These are phyloP conservation scores for Lepeophtheirus salmonis DNA, from an alignment of 1,140 invertebrate species.

Conservation along the genomic window DNA sequence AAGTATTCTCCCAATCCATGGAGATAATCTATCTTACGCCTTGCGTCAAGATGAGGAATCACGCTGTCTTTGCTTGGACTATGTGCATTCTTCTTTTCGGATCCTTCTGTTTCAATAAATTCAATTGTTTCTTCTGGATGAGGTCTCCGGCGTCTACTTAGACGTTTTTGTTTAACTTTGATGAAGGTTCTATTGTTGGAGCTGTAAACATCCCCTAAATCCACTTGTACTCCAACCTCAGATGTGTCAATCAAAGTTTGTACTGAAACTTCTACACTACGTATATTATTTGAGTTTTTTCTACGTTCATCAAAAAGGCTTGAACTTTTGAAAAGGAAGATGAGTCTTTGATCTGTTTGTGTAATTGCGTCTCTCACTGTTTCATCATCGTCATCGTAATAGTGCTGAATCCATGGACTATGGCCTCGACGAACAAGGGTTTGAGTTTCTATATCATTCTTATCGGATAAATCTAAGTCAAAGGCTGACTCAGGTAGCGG, in stretches of 20 bases:
- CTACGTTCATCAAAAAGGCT: not conserved
- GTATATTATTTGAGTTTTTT: no score
- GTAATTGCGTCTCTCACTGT: constrained; percentile 21
- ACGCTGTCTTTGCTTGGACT: not conserved
- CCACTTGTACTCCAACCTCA: not conserved
- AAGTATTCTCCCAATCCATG: not conserved
- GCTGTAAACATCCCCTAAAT: not conserved
- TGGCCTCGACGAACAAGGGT: constrained; percentile 20
- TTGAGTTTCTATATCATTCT: constrained; percentile 22
- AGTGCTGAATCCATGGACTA: constrained; percentile 18
- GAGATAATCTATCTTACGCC: not conserved
- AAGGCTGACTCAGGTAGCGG: constrained; percentile 21
- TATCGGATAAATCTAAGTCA: constrained; percentile 21
- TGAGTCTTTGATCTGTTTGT: constrained; percentile 21
- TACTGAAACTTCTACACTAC: not conserved
- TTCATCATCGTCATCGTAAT: constrained; percentile 9
- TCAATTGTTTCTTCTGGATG: not conserved
- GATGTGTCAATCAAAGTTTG: not conserved
- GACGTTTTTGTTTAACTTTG: not conserved
- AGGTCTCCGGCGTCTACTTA: not conserved
- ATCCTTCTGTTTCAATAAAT: not conserved
- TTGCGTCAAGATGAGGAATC: no score
- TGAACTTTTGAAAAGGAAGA: not conserved
- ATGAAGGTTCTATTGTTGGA: not conserved
- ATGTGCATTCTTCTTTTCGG: not conserved